Evolutionary conservation across 2,888 invertebrate genomes (phyloP).

Genomic region (Punctoribates punctum): DNA sequence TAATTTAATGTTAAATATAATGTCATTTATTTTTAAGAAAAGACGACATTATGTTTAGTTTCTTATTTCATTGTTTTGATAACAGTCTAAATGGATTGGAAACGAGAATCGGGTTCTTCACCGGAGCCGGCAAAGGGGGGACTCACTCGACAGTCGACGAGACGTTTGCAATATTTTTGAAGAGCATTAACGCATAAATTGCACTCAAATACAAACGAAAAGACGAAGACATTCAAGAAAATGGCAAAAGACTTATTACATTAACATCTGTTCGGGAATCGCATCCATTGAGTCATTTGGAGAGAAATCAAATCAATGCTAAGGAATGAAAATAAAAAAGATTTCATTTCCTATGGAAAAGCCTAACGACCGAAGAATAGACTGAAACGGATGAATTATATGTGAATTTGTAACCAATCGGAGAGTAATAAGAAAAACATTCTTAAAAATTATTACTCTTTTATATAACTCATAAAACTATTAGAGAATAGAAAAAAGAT

Average conservation of each 20-base stretch:
- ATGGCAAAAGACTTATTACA: not conserved
- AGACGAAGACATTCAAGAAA: not conserved
- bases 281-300: not conserved
- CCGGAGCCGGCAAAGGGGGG: not conserved
- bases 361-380: too few relatives aligned
- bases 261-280: slow-evolving; percentile 4
- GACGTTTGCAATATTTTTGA: slow-evolving; percentile 17
- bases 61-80: slow-evolving; percentile 1
- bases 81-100: slow-evolving; percentile 4
- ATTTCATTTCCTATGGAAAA: too few relatives aligned
- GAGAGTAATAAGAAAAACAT: too few relatives aligned
- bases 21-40: slow-evolving; percentile 3
- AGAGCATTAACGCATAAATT: slow-evolving; percentile 12
- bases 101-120: not conserved
- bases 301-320: not conserved
- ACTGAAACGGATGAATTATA: too few relatives aligned
- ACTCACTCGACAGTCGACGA: not conserved
- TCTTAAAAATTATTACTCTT: too few relatives aligned
- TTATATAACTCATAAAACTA: not conserved
- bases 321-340: not conserved
- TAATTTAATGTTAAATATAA: slow-evolving; percentile 10
- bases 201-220: not conserved
- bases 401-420: too few relatives aligned
- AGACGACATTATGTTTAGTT: not conserved
- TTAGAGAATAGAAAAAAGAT: not conserved